These are phyloP conservation scores for Galerucella nymphaeae DNA, from an alignment of 2,888 invertebrate species.

Conservation along the genomic window DNA sequence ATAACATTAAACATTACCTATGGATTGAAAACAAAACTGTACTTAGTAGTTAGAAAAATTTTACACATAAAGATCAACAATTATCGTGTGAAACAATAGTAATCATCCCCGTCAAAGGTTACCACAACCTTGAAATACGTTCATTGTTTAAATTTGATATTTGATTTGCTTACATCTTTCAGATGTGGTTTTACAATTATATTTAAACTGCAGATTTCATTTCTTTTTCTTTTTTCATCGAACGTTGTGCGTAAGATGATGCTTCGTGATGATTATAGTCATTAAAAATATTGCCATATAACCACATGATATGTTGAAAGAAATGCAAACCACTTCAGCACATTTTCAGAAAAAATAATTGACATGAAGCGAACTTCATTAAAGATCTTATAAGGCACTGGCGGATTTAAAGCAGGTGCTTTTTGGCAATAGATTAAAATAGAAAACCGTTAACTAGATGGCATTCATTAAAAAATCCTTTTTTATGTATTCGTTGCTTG, in stretches of 20 bases:
- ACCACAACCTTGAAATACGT: too few species aligned
- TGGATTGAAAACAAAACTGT: too few species aligned
- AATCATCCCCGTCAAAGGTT: too few species aligned
- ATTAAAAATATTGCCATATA: neutral
- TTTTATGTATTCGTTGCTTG: too few species aligned
- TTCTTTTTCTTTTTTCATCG: neutral
- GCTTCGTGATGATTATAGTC: neutral
- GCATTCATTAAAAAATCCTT: too few species aligned
- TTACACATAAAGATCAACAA: too few species aligned
- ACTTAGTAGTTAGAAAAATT: too few species aligned
- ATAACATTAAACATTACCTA: too few species aligned
- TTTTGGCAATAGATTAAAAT: neutral
- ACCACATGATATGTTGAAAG: conserved; percentile 2
- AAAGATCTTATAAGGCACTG: neutral
- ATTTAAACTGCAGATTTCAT: neutral
- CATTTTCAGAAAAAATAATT: conserved; percentile 5
- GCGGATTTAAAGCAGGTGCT: neutral
- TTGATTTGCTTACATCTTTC: neutral
- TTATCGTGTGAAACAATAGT: too few species aligned
- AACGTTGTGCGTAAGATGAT: neutral
- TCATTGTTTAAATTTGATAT: neutral
- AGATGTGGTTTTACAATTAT: neutral
- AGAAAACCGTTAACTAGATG: too few species aligned
- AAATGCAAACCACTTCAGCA: neutral
- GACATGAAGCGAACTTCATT: neutral